Evolutionary conservation across 2,113 vertebrate genomes (phyloP), one percentile per base, ranked within the genome.

Genomic region (Pholis gunnellus): DNA sequence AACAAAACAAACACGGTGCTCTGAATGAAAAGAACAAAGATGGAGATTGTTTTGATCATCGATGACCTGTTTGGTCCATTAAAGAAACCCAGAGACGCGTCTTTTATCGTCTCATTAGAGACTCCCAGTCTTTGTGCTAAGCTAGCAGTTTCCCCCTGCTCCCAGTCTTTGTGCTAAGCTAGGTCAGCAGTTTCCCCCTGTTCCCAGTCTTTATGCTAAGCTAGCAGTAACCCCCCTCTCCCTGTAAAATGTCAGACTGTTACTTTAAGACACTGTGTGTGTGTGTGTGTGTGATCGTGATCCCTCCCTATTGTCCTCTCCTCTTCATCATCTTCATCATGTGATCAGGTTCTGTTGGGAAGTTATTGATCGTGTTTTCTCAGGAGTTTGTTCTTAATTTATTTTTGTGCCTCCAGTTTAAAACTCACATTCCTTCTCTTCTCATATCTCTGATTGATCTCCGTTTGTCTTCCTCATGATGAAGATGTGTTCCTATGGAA

Each of bases 381-480:
- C 67, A 70, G 67, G 68, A 52, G 68, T 70, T 14, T 52, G 50
- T 69, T 11, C 34, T 36, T 34, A 13, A 70, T 54, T 70, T 70
- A 70, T 70, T 54, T 52, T 36, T 14, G 27, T 34, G 66, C 66
- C 42, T 20, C 65, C 48, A n/a, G 68, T 67, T 40, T 34, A 6
- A 48, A 70, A 52, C 67, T 36, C 46, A 50, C 68, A 70, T 54
- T 54, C 68, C 68, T 36, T 20, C 27, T 57, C 22, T 27, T 56
- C 34, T 17, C 54, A n/a, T 57, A 9, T 57, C 15, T 50, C 56
- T 29, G 11, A 29, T 57, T n/a, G 38, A n/a, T 61, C 15, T 50
- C 6, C 6, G 48, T 5, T 59, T 1, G 56, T 59, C 56, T 59
- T 59, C 56, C 56, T 59, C 56, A 8, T 29, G 56, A 59, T 57